These are phyloP conservation scores for Nycteola revayana DNA, from an alignment of 2,888 invertebrate genomes.

Conservation along the genomic window DNA sequence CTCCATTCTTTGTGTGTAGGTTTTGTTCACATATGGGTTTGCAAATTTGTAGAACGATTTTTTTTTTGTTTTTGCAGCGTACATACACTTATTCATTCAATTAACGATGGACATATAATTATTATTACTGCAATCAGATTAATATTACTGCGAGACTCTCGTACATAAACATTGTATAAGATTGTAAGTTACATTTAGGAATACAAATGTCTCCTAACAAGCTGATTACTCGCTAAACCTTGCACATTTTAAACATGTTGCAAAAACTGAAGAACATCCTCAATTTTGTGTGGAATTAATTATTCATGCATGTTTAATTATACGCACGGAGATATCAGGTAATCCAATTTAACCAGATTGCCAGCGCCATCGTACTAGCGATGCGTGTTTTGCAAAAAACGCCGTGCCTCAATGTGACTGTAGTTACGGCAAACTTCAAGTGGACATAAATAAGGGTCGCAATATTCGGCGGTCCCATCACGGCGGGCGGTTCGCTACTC, in stretches of 20 bases:
- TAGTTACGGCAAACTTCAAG: slow-evolving; percentile 73
- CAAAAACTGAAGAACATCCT: slow-evolving; percentile 14
- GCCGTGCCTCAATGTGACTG: slow-evolving; percentile 53
- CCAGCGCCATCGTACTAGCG: slow-evolving; percentile 42
- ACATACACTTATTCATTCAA: too few species aligned
- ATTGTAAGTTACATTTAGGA: too few species aligned
- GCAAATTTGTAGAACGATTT: too few species aligned
- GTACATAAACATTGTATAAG: too few species aligned
- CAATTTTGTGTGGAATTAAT: slow-evolving; percentile 18
- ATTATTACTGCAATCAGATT: too few species aligned
- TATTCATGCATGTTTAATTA: slow-evolving; percentile 31
- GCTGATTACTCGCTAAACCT: slow-evolving; percentile 4
- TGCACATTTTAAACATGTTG: slow-evolving; percentile 1
- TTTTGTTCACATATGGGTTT: too few species aligned
- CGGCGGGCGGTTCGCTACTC: slow-evolving; percentile 59
- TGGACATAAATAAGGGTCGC: slow-evolving; percentile 79
- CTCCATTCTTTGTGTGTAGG: too few species aligned
- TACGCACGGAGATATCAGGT: slow-evolving; percentile 28
- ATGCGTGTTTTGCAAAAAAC: slow-evolving; percentile 59
- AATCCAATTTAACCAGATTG: slow-evolving; percentile 50
- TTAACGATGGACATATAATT: too few species aligned
- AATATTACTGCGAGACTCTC: too few species aligned
- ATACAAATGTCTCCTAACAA: too few species aligned
- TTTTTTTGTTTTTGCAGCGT: too few species aligned
- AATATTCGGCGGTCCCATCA: slow-evolving; percentile 75